Percentiles rank a stretch among this genome's conserved stretches.
These are phyloP conservation scores for Luehdorfia chinensis DNA, from an alignment of 1,140 invertebrate species.

Conservation along the genomic window DNA sequence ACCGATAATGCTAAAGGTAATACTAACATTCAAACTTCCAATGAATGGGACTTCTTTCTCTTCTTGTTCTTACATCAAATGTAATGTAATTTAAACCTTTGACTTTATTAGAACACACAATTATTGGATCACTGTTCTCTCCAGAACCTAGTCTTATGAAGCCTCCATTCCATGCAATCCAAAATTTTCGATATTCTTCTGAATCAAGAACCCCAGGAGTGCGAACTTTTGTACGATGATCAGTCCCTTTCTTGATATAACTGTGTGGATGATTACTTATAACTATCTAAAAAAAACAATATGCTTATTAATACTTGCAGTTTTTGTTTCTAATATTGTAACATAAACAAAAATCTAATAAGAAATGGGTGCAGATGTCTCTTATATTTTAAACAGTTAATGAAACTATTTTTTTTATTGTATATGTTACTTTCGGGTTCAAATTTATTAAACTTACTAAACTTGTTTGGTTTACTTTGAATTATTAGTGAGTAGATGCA, in stretches of 20 bases:
- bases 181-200: constrained; percentile 20
- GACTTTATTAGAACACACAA: constrained; percentile 19
- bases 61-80: constrained; percentile 19
- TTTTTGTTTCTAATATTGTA: too few species aligned
- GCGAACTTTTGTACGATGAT: constrained; percentile 6
- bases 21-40: constrained; percentile 46
- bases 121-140: constrained; percentile 21
- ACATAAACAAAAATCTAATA: too few species aligned
- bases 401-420: too few species aligned
- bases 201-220: constrained; percentile 13
- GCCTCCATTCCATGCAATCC: constrained; percentile 20
- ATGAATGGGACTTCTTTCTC: constrained; percentile 21
- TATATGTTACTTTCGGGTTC: too few species aligned
- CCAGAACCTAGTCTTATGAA: constrained; percentile 17
- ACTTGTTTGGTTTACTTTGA: too few species aligned
- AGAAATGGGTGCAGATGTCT: too few species aligned
- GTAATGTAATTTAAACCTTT: constrained; percentile 31
- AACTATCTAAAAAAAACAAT: constrained; percentile 4
- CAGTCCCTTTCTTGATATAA: constrained; percentile 13
- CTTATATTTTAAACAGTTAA: too few species aligned
- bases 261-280: constrained; percentile 8
- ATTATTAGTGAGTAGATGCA: too few species aligned
- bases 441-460: too few species aligned
- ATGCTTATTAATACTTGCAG: too few species aligned
- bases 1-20: too few species aligned